Evolutionary conservation across 2,113 vertebrate genomes (phyloP).

Genomic region (Ia io): DNA sequence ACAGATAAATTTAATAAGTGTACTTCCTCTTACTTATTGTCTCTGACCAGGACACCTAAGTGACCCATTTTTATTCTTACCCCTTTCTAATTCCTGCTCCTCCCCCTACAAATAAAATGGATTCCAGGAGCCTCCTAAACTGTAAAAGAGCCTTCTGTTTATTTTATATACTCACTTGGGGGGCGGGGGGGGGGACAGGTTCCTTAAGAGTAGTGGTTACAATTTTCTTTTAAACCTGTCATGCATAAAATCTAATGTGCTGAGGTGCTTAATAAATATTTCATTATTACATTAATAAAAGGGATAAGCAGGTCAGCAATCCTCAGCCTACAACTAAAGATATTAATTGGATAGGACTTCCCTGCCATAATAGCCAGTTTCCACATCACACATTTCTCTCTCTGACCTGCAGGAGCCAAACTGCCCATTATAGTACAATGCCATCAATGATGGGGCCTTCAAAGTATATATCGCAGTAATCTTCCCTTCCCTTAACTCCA

Average conservation of each 20-base stretch:
- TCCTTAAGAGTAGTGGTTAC: not conserved
- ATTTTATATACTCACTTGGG: conserved; percentile 5
- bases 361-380: not conserved
- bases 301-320: not conserved
- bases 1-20: not conserved
- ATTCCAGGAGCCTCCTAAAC: not conserved
- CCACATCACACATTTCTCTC: not conserved
- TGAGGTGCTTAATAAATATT: not conserved
- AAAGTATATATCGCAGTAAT: not conserved
- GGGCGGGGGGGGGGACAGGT: not conserved
- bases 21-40: not conserved
- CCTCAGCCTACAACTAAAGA: not conserved
- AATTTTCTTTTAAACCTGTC: conserved; percentile 23
- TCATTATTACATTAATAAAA: not conserved
- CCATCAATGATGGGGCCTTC: not conserved
- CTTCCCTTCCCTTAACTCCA: not conserved
- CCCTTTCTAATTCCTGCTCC: not conserved
- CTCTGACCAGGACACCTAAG: not conserved
- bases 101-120: not conserved
- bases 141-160: not conserved
- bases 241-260: not conserved
- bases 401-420: not conserved
- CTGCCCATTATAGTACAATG: not conserved
- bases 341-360: not conserved
- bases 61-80: not conserved